These are phyloP conservation scores for Aspiorhynchus laticeps DNA, from an alignment of 2,113 vertebrate species.

Conservation along the genomic window DNA sequence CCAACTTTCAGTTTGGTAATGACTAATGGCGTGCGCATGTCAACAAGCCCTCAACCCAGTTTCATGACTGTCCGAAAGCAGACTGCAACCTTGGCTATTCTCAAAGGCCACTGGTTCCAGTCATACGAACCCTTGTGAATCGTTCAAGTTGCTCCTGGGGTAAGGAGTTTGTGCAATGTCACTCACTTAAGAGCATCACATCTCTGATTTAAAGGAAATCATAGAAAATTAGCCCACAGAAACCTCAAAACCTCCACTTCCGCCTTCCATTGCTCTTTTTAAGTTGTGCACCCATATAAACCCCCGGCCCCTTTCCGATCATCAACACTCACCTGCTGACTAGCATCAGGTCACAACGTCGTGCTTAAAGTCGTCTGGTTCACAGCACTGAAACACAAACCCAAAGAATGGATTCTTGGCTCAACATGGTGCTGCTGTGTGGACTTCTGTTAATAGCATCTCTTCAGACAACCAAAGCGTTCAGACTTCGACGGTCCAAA, in stretches of 20 bases:
- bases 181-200: slow-evolving; percentile 45
- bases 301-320: slow-evolving; percentile 46
- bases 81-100: background rate
- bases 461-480: slow-evolving; percentile 23
- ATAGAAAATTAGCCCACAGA: slow-evolving; percentile 55
- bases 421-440: slow-evolving; percentile 29
- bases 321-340: slow-evolving; percentile 52
- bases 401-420: slow-evolving; percentile 48
- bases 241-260: slow-evolving; percentile 56
- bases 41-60: background rate
- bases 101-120: background rate
- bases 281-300: slow-evolving; percentile 45
- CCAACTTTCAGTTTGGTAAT: background rate
- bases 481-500: background rate
- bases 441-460: slow-evolving; percentile 28
- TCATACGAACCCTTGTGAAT: slow-evolving; percentile 12
- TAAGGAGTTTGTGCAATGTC: background rate
- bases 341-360: slow-evolving; percentile 7
- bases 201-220: slow-evolving; percentile 56
- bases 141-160: background rate
- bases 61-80: background rate
- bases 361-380: background rate
- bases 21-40: background rate
- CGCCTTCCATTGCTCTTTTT: slow-evolving; percentile 38
- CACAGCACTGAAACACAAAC: background rate